Evolutionary conservation across 1,140 invertebrate species (phyloP), one percentile per base, ranked within the genome.

Genomic region (Hycleus phaleratus): DNA sequence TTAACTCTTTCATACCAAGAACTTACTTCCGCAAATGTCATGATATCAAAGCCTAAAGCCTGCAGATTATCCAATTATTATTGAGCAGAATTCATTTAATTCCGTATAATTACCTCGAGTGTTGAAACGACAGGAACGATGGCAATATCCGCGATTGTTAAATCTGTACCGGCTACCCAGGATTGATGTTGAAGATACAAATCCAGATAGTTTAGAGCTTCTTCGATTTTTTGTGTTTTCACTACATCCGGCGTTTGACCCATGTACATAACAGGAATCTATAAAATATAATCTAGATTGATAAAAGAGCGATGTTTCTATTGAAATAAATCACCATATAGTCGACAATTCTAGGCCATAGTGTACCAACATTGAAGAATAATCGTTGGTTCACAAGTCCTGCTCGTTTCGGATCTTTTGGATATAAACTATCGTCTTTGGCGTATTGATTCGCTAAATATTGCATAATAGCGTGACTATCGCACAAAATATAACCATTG

Each of bases 111-210:
- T 18, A 18, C 18, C 18, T 66, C 49, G 32, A 56, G 56, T 10
- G 69, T 63, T 18, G 59, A 58, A 10, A 74, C 63, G 7, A 66
- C 60, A 4, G 66, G 44, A 10, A 68, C 62, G 4, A 74, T 68
- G 24, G 69, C 58, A 48, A 76, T 73, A 63, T 78, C 81, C 12
- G 81, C 81, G 18, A 83, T 69, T 3, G 81, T 82, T 26, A 82
- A 55, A 45, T 71, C 54, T 9, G 71, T 60, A n/a, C 75, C 75
- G 10, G 73, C 75, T 9, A 73, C 63, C 62, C 71, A 78, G 32
- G 63, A 49, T 7, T 60, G 67, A 1, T 62, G 65, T 4, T 74
- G 63, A 5, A 80, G 57, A 53, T 68, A 73, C 6, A 9, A 49
- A 51, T 79, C 68, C 0, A 79, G 56, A 24, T 69, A 55, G 40